A percentile compares a stretch with the other conserved stretches of the same genome.
Evolutionary conservation across 1,140 invertebrate genomes (phyloP).

Genomic region (Hyles vespertilio): DNA sequence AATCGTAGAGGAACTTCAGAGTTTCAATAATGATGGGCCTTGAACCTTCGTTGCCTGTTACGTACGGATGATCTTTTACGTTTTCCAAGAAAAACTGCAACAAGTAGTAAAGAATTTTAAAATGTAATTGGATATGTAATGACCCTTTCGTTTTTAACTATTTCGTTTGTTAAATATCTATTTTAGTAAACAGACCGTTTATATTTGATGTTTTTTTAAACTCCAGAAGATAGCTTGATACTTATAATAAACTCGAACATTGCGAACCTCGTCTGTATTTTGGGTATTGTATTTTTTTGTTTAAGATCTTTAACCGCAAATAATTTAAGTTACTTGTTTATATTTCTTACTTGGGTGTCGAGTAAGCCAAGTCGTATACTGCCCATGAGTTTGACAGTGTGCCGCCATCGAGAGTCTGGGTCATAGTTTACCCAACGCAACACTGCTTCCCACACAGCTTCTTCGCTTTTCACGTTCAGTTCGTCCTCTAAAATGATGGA

Average conservation of each 20-base stretch:
- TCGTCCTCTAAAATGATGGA: constrained; percentile 85
- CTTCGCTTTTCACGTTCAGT: constrained; percentile 81
- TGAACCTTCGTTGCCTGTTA: constrained; percentile 79
- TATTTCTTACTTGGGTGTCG: constrained; percentile 81
- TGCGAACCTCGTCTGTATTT: too few relatives aligned
- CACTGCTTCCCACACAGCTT: constrained; percentile 77
- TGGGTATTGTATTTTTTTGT: too few relatives aligned
- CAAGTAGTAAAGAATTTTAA: background rate
- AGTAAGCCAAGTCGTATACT: constrained; percentile 89
- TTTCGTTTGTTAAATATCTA: background rate
- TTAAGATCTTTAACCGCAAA: too few relatives aligned
- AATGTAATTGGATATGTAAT: background rate
- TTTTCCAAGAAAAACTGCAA: constrained; percentile 77
- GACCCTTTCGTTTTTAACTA: background rate
- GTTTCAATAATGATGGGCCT: constrained; percentile 80
- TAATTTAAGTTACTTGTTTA: background rate
- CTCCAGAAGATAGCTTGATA: too few relatives aligned
- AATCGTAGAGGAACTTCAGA: constrained; percentile 78
- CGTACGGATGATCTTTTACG: constrained; percentile 80
- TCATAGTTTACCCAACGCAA: constrained; percentile 79
- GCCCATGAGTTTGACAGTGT: constrained; percentile 85
- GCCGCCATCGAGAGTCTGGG: constrained; percentile 77
- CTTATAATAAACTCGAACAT: too few relatives aligned
- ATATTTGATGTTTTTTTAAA: too few relatives aligned
- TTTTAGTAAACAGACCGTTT: too few relatives aligned